Percentiles rank a stretch among this genome's conserved stretches.
Conservation (phyloP, 2,888 invertebrate genomes). For the Pachydiplax longipennis region DNA sequence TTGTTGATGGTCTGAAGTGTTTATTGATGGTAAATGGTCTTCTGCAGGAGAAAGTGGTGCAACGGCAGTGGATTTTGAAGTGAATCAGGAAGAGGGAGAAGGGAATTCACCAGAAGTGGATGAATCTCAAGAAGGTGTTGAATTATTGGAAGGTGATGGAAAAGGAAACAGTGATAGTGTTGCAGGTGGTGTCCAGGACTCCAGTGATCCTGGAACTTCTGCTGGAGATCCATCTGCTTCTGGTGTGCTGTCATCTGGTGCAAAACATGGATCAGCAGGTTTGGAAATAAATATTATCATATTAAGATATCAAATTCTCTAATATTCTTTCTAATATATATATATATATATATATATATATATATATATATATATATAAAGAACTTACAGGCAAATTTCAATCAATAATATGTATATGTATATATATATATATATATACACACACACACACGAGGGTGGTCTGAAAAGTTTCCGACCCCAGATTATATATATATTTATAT, state of each 20-base stretch:
- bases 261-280: neutral
- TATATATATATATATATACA: no score
- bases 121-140: conserved; percentile 47
- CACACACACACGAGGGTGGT: no score
- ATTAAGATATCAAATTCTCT: neutral
- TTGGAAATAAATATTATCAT: neutral
- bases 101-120: conserved; percentile 46
- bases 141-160: conserved; percentile 46
- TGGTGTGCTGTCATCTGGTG: neutral
- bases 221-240: neutral
- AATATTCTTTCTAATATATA: no score
- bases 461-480: no score
- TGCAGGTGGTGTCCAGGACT: neutral
- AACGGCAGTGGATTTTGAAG: conserved; percentile 47
- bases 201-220: neutral
- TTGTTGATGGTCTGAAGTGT: no score
- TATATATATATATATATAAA: no score
- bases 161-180: neutral
- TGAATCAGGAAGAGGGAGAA: conserved; percentile 48
- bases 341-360: no score
- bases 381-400: no score
- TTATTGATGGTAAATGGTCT: neutral
- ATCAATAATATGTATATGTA: no score
- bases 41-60: conserved; percentile 41
- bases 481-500: no score